Percentiles rank a stretch among this genome's conserved stretches.
Conservation (phyloP, 2,888 invertebrate species). For the Chrysolina haemoptera region DNA sequence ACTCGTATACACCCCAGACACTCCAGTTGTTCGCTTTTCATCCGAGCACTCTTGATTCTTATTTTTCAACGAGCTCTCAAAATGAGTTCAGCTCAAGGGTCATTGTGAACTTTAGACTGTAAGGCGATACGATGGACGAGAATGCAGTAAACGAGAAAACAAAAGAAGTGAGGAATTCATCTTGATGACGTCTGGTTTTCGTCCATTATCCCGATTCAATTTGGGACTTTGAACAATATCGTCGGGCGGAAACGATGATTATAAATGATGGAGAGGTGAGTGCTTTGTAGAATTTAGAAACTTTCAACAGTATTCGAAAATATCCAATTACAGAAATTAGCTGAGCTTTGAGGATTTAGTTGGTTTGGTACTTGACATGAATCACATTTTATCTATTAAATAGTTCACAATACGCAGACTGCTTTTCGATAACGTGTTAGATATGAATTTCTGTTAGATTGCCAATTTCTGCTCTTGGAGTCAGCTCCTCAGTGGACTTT, state of each 20-base stretch:
- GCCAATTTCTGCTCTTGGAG: too few relatives aligned
- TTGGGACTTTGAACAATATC: background rate
- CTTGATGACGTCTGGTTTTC: background rate
- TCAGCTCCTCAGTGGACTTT: too few relatives aligned
- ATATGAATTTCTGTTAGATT: too few relatives aligned
- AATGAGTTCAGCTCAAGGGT: slow-evolving; percentile 13
- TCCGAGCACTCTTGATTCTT: slow-evolving; percentile 20
- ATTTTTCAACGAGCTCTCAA: slow-evolving; percentile 19
- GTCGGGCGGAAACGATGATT: background rate
- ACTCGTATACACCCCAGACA: slow-evolving; percentile 22
- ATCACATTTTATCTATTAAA: too few relatives aligned
- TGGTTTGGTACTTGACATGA: too few relatives aligned
- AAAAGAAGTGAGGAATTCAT: slow-evolving; percentile 3
- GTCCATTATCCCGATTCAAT: background rate
- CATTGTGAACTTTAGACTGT: slow-evolving; percentile 15
- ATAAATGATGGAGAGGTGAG: too few relatives aligned
- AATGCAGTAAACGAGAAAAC: background rate
- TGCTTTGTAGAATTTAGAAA: too few relatives aligned
- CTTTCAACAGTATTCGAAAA: too few relatives aligned
- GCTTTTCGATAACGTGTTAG: too few relatives aligned
- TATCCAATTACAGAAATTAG: too few relatives aligned
- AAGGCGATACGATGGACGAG: slow-evolving; percentile 11
- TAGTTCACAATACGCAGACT: too few relatives aligned
- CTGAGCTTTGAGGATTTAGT: too few relatives aligned
- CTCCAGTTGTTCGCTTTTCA: slow-evolving; percentile 15